Evolutionary conservation across 2,888 invertebrate genomes (phyloP).

Genomic region (Zeuzera pyrina): DNA sequence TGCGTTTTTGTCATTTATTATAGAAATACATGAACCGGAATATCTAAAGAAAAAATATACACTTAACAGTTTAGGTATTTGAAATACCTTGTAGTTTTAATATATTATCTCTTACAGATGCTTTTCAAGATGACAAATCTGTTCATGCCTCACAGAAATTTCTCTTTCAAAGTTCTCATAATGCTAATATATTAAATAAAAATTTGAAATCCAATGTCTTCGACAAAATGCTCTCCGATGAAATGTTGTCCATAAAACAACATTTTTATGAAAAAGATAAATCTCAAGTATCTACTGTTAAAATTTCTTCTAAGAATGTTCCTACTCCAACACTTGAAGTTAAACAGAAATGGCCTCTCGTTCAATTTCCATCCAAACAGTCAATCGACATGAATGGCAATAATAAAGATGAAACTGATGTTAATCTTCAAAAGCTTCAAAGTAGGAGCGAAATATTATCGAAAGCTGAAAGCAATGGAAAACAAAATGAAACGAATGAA

Average conservation of each 20-base stretch:
- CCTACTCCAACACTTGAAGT: conserved; percentile 36
- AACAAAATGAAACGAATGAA: too few species aligned
- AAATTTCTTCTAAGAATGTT: conserved; percentile 22
- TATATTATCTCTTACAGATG: too few species aligned
- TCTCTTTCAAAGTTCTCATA: too few species aligned
- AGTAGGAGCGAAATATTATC: background rate
- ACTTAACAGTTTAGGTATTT: too few species aligned
- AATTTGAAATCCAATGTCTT: conserved; percentile 43
- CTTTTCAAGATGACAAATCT: too few species aligned
- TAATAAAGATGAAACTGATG: background rate
- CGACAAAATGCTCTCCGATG: conserved; percentile 48
- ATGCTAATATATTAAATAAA: too few species aligned
- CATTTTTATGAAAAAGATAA: conserved; percentile 33
- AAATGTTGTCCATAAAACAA: conserved; percentile 46
- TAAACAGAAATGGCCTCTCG: conserved; percentile 42
- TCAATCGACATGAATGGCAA: conserved; percentile 4
- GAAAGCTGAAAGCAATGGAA: background rate
- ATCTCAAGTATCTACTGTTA: conserved; percentile 18
- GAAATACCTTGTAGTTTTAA: too few species aligned
- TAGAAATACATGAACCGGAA: too few species aligned
- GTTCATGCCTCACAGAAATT: too few species aligned
- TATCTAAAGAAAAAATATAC: too few species aligned
- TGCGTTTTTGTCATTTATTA: too few species aligned
- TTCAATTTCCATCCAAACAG: conserved; percentile 22
- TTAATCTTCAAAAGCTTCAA: too few species aligned